Conservation (phyloP, 2,888 invertebrate genomes). For the Coronaproctus castanopsis region DNA sequence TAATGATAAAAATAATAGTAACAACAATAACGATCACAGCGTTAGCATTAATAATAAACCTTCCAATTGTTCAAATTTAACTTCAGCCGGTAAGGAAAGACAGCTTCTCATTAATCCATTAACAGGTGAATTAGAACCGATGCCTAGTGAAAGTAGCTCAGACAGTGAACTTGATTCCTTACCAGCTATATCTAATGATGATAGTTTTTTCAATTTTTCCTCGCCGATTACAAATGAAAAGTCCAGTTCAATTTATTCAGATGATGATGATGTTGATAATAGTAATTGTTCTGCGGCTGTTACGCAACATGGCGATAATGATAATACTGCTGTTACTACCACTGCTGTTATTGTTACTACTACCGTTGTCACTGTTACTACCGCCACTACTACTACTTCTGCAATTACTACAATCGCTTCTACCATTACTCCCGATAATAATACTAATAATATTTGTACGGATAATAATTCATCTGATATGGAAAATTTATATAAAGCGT, state of each 20-base stretch:
- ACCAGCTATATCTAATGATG: conserved; percentile 22
- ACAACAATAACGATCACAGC: too few relatives aligned
- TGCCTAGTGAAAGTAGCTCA: conserved; percentile 43
- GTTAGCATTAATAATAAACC: too few relatives aligned
- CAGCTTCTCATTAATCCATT: conserved; percentile 77
- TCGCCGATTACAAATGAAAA: conserved; percentile 29
- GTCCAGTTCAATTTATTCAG: conserved; percentile 35
- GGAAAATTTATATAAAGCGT: background rate
- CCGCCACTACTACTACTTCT: conserved; percentile 34
- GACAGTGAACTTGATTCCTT: conserved; percentile 32
- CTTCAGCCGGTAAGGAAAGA: conserved; percentile 33
- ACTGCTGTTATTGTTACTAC: conserved; percentile 32
- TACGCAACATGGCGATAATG: too few relatives aligned
- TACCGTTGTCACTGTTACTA: conserved; percentile 36
- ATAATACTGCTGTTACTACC: conserved; percentile 29
- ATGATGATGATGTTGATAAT: conserved; percentile 29
- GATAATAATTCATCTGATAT: too few relatives aligned
- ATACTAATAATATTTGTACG: too few relatives aligned
- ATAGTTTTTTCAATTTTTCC: conserved; percentile 29
- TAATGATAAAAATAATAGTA: too few relatives aligned
- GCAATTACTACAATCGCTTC: too few relatives aligned
- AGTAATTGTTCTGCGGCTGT: background rate
- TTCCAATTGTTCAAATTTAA: conserved; percentile 16
- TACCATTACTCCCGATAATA: too few relatives aligned
- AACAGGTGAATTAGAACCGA: conserved; percentile 61